Evolutionary conservation across 2,888 invertebrate species (phyloP).

Genomic region (Apocheima hispidaria): DNA sequence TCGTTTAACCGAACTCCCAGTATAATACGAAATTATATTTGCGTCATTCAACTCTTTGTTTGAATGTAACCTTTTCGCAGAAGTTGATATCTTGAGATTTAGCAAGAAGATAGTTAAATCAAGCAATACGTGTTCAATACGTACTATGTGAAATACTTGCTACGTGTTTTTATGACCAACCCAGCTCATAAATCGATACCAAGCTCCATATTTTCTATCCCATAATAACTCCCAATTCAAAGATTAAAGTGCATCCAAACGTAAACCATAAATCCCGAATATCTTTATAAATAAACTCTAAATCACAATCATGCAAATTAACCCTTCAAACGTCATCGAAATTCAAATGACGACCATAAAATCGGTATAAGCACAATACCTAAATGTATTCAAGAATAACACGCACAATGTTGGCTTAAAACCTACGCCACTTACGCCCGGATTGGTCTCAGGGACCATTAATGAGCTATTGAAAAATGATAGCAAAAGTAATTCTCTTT

Average conservation of each 20-base stretch:
- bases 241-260: conserved; percentile 62
- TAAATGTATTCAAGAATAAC: conserved; percentile 62
- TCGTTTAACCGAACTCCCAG: too few relatives aligned
- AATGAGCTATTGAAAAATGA: conserved; percentile 87
- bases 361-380: conserved; percentile 78
- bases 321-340: conserved; percentile 72
- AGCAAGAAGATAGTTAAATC: background rate
- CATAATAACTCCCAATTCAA: conserved; percentile 58
- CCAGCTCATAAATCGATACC: background rate
- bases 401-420: conserved; percentile 63
- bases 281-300: conserved; percentile 72
- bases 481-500: conserved; percentile 80
- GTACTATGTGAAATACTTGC: background rate
- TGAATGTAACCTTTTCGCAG: too few relatives aligned
- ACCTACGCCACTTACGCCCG: conserved; percentile 75
- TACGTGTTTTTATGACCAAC: background rate
- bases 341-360: conserved; percentile 82
- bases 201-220: conserved; percentile 38
- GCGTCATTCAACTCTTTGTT: too few relatives aligned
- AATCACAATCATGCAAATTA: conserved; percentile 85
- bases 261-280: conserved; percentile 68
- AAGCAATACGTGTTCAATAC: background rate
- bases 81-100: too few relatives aligned
- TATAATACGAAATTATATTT: too few relatives aligned
- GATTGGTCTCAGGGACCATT: conserved; percentile 70